phyloP scores from a whole-genome alignment of 2,797 vertebrate genomes.

The Acanthurus tractus region DNA sequence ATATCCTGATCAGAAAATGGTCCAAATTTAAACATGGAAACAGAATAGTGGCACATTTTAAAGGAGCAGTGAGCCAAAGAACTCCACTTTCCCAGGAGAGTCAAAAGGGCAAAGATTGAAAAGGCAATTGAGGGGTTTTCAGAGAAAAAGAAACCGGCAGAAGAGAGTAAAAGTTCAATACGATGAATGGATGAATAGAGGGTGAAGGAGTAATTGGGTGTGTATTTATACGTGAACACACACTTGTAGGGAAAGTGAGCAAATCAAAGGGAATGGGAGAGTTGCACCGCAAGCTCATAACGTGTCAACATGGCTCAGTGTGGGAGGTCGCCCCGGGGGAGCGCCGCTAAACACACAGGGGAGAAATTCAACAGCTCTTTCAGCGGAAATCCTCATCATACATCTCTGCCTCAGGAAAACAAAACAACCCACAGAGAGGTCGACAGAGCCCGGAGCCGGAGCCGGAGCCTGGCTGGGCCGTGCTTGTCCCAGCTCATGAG shows the following conservation, averaged over 20 bases:
- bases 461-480: conserved; percentile 2
- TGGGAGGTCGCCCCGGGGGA: conserved; percentile 72
- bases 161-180: conserved; percentile 51
- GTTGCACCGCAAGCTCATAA: conserved; percentile 40
- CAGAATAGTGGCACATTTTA: conserved; percentile 63
- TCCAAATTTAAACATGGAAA: conserved; percentile 69
- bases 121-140: conserved; percentile 40
- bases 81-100: conserved; percentile 45
- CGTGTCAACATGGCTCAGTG: conserved; percentile 66
- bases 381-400: conserved; percentile 73
- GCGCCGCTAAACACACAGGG: conserved; percentile 52
- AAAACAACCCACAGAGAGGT: conserved; percentile 68
- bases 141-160: conserved; percentile 41
- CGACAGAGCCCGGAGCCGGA: not conserved
- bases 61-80: conserved; percentile 39
- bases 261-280: conserved; percentile 55
- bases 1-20: conserved; percentile 63
- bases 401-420: conserved; percentile 66
- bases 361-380: conserved; percentile 72
- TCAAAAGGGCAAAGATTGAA: conserved; percentile 43
- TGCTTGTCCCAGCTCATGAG: conserved; percentile 34
- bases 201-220: conserved; percentile 20
- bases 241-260: conserved; percentile 20
- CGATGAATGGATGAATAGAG: conserved; percentile 43
- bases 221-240: not conserved